Evolutionary conservation across 1,140 invertebrate species (phyloP).

Genomic region (Paralvinella palmiformis): DNA sequence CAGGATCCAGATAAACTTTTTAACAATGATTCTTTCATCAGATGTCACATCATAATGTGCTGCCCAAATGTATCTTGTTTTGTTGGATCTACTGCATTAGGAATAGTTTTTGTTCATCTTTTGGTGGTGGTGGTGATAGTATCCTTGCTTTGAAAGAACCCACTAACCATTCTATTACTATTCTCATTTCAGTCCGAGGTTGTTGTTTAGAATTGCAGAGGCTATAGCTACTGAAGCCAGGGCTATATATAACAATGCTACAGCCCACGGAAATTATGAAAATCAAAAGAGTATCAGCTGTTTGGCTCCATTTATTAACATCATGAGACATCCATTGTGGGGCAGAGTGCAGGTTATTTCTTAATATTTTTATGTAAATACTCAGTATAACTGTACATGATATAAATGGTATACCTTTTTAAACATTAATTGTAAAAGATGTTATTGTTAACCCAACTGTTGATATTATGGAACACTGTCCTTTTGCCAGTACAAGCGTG

Average conservation of each 20-base stretch:
- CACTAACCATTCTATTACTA: too few relatives aligned
- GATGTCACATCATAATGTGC: too few relatives aligned
- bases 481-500: background rate
- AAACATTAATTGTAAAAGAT: background rate
- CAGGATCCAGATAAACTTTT: too few relatives aligned
- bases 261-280: slow-evolving; percentile 26
- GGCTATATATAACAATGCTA: slow-evolving; percentile 37
- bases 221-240: slow-evolving; percentile 39
- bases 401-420: background rate
- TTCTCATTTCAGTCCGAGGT: too few relatives aligned
- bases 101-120: too few relatives aligned
- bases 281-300: slow-evolving; percentile 36
- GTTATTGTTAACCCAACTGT: background rate
- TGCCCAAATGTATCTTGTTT: too few relatives aligned
- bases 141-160: too few relatives aligned
- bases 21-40: too few relatives aligned
- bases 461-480: background rate
- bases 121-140: too few relatives aligned
- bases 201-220: slow-evolving; percentile 32
- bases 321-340: slow-evolving; percentile 47
- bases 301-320: slow-evolving; percentile 47
- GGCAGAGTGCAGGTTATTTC: slow-evolving; percentile 39
- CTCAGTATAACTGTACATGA: background rate
- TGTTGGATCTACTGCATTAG: too few relatives aligned
- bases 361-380: background rate